phyloP scores from a whole-genome alignment of 1,140 invertebrate genomes.

The Dysdera silvatica region DNA sequence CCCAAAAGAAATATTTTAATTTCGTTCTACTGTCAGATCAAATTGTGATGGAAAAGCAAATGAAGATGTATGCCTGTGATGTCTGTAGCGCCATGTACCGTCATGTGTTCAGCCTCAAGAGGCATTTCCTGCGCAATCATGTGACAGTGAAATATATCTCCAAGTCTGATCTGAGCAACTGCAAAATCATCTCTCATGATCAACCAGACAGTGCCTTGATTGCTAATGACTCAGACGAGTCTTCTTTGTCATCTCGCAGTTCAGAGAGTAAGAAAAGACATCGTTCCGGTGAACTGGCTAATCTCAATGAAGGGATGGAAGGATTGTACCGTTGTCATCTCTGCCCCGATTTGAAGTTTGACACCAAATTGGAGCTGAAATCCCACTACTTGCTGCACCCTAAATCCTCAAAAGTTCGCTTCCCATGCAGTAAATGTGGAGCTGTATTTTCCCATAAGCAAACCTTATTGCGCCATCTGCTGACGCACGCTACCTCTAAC shows the following conservation, averaged over 20 bases:
- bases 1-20: too few species aligned
- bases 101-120: constrained; percentile 51
- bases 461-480: constrained; percentile 40
- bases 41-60: constrained; percentile 35
- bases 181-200: constrained; percentile 35
- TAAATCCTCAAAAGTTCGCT: constrained; percentile 30
- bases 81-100: constrained; percentile 49
- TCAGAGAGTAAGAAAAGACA: neutral
- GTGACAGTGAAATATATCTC: constrained; percentile 50
- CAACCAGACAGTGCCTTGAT: neutral
- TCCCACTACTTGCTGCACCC: constrained; percentile 37
- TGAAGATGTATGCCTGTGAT: constrained; percentile 49
- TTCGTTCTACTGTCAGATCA: too few species aligned
- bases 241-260: neutral
- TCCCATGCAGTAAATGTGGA: constrained; percentile 41
- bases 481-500: constrained; percentile 29
- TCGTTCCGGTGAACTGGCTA: neutral
- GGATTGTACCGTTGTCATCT: constrained; percentile 45
- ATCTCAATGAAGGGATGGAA: constrained; percentile 15
- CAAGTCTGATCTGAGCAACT: constrained; percentile 43
- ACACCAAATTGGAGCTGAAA: constrained; percentile 40
- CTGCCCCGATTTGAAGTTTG: constrained; percentile 41
- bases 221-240: neutral
- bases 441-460: constrained; percentile 42
- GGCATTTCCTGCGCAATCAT: constrained; percentile 51